Base-by-base conservation (phyloP, 1,140 invertebrate genomes). In the Hylaeus volcanicus region DNA sequence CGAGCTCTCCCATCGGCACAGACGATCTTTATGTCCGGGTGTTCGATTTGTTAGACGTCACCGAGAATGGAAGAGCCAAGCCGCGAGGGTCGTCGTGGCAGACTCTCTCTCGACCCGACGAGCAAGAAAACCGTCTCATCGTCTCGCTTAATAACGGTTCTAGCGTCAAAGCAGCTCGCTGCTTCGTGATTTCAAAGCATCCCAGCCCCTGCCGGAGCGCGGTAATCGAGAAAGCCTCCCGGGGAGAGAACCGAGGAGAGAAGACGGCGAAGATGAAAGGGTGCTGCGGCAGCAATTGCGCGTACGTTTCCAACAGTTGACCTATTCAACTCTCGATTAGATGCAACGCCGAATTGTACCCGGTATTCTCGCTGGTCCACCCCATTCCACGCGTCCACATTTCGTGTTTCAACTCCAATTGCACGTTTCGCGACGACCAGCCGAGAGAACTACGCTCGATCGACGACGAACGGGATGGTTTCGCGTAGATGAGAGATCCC, bases 71-170 rank as follows among this genome's bases (percentile, higher is more conserved):
- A 72, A 55, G 26, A 64, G 73, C 12, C 48, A 53, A 5, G 4
- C 5, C 1, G 6, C 43, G 79, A 73, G 64, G 64, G 37, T 85
- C 73, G 66, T n/a, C 41, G 68, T 8, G 12, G 41, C 63, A 53
- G 58, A 68, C 68, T 79, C 79, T 81, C 74, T 82, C 66, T 60
- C 55, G 64, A 78, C 6, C 48, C 79, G 51, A 48, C 56, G 73
- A 85, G 66, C 64, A 76, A 86, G 81, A 77, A 77, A 78, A 86
- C 65, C 63, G 69, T 76, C 78, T 85, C 71, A 70, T 78, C 79
- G 84, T 86, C 85, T 76, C 75, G 76, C 63, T 64, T 86, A 86
- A 86, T 86, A 86, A 86, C 77, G 81, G 81, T 86, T 65, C 81
- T 79, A 84, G 55, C 73, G 74, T 63, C 71, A 74, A 61, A 81